Evolutionary conservation across 2,888 invertebrate genomes (phyloP), one percentile per base, ranked within the genome.

Genomic region (Dryococelus australis): DNA sequence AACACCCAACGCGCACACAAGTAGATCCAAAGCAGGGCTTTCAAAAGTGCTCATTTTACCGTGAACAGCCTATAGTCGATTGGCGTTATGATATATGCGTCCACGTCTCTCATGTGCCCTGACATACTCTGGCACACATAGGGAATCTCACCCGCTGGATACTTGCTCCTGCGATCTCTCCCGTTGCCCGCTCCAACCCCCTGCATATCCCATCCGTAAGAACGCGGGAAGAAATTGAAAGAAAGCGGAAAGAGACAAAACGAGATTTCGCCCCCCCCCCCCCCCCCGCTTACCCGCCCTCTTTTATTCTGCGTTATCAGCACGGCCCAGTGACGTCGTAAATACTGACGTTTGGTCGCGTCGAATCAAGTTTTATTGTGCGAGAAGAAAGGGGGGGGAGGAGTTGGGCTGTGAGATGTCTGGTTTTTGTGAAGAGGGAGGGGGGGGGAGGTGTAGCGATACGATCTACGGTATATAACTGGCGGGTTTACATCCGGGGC

Each of bases 351-450:
- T 89, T 88, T 88, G 86, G 24, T 79, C 86, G 65, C 86, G 86
- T 85, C 87, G 89, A 89, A 89, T 89, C 88, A 89, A 89, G 88
- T 89, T 89, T 89, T 89, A 89, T 89, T 89, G 89, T 87, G 88
- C 87, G 89, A 89, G 88, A 89, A 65, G 10, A 65, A 10, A 16
- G 65, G 8, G 13, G 4, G 65, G 16, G 65, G 65, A 24, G n/a
- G 0, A 6, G 51, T 12, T 16, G 51, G 2, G 51, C 51, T 12
- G 51, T 6, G 51, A 51, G 51, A 20, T 12, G 51, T 16, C 51
- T 16, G 51, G 51, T 8, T 51, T 51, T 3, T 51, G 51, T 51
- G 51, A 51, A 51, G 51, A 20, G 51, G 51, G 8, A 6, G 51
- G 51, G 51, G 20, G 16, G n/a, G 65, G 65, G 65, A 65, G 65